Percentiles rank a stretch among this genome's conserved stretches.
These are phyloP conservation scores for Heliconius aoede DNA, from an alignment of 2,888 invertebrate genomes.

Conservation along the genomic window DNA sequence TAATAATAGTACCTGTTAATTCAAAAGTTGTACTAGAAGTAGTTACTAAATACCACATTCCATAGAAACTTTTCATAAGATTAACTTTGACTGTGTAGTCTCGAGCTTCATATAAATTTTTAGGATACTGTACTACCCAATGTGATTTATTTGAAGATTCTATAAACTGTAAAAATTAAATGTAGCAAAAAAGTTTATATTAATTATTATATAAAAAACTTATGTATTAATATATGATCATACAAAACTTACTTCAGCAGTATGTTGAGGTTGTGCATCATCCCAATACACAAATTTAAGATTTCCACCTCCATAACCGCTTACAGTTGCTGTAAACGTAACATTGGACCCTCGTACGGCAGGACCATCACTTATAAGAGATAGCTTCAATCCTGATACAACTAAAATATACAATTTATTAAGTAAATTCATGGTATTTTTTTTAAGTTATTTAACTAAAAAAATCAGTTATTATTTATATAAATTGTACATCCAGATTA, in stretches of 20 bases:
- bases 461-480: background rate
- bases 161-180: constrained; percentile 64
- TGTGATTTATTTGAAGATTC: constrained; percentile 79
- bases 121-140: constrained; percentile 86
- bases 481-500: background rate
- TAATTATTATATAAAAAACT: background rate
- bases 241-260: constrained; percentile 66
- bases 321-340: constrained; percentile 86
- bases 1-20: constrained; percentile 71
- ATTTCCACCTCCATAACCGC: constrained; percentile 67
- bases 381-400: constrained; percentile 66
- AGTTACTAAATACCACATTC: constrained; percentile 67
- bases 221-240: background rate
- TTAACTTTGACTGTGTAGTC: constrained; percentile 81
- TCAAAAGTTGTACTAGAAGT: constrained; percentile 60
- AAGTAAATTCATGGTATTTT: too few species aligned
- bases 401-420: constrained; percentile 45
- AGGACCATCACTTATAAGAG: constrained; percentile 85
- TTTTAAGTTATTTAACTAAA: background rate
- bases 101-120: constrained; percentile 81
- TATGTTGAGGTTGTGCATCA: constrained; percentile 81
- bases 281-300: constrained; percentile 85
- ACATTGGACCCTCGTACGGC: constrained; percentile 89
- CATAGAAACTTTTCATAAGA: constrained; percentile 72
- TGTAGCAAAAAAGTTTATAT: background rate